These are phyloP conservation scores for Cebus imitator DNA, from an alignment of 2,113 vertebrate species.

Conservation along the genomic window DNA sequence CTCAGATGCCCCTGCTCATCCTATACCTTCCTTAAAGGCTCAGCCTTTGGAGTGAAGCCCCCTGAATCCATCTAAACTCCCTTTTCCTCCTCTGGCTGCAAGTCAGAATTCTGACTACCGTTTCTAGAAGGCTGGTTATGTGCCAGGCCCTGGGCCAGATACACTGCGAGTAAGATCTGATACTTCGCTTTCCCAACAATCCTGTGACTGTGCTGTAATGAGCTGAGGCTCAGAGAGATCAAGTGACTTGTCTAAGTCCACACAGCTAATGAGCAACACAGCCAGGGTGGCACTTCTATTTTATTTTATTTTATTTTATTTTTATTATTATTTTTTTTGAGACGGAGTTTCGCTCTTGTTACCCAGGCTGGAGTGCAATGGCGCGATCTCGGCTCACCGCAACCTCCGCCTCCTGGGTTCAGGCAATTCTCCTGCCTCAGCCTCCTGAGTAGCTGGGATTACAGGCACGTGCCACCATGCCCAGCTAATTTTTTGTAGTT, in stretches of 20 bases:
- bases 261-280: neutral
- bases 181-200: neutral
- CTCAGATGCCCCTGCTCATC: neutral
- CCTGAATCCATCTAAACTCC: neutral
- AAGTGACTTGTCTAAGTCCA: neutral
- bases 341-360: too few relatives aligned
- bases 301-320: too few relatives aligned
- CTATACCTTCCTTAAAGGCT: neutral
- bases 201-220: neutral
- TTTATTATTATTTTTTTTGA: too few relatives aligned
- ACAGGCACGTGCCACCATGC: too few relatives aligned
- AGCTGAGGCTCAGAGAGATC: neutral
- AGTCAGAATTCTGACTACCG: neutral
- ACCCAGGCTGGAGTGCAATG: too few relatives aligned
- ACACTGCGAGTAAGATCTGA: neutral
- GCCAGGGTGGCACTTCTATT: neutral
- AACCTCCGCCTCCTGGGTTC: too few relatives aligned
- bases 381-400: too few relatives aligned
- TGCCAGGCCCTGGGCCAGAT: neutral
- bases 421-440: too few relatives aligned
- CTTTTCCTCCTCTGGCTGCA: neutral
- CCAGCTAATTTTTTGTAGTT: too few relatives aligned
- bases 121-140: neutral
- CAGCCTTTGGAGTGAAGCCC: neutral
- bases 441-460: too few relatives aligned